Conservation (phyloP, 2,113 vertebrate species). For the Daubentonia madagascariensis region DNA sequence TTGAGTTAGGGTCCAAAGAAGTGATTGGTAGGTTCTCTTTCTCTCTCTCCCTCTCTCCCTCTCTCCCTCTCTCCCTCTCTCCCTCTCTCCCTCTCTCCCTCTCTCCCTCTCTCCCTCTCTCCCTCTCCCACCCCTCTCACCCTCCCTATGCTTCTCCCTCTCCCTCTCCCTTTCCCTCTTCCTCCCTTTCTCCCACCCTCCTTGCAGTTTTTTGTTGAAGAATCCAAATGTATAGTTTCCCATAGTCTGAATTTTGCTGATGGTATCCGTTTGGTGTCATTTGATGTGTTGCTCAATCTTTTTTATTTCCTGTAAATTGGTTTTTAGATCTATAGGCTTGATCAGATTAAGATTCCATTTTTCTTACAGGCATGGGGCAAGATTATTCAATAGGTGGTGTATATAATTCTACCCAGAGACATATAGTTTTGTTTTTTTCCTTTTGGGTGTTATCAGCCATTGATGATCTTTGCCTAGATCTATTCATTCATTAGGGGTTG, state of each 20-base stretch:
- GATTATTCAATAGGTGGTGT: background rate
- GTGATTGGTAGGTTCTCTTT: background rate
- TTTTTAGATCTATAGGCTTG: background rate
- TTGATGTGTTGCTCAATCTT: background rate
- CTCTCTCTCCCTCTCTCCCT: background rate
- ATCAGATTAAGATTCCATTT: background rate
- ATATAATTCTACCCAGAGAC: background rate
- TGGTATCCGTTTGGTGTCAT: background rate
- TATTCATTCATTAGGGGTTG: background rate
- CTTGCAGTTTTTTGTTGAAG: background rate
- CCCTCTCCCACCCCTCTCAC: too few species aligned
- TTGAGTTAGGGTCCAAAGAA: background rate
- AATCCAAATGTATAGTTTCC: background rate
- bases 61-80: background rate
- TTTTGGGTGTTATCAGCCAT: background rate
- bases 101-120: too few species aligned
- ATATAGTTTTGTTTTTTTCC: background rate
- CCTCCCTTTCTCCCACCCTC: background rate
- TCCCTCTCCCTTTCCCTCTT: background rate
- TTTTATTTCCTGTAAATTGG: background rate
- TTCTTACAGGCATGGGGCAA: background rate
- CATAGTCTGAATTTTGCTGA: background rate
- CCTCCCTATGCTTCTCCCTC: background rate
- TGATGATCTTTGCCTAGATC: background rate
- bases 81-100: background rate